Percentiles rank a stretch among this genome's conserved stretches.
Conservation (phyloP, 2,113 vertebrate species). For the Chloropsis hardwickii region DNA sequence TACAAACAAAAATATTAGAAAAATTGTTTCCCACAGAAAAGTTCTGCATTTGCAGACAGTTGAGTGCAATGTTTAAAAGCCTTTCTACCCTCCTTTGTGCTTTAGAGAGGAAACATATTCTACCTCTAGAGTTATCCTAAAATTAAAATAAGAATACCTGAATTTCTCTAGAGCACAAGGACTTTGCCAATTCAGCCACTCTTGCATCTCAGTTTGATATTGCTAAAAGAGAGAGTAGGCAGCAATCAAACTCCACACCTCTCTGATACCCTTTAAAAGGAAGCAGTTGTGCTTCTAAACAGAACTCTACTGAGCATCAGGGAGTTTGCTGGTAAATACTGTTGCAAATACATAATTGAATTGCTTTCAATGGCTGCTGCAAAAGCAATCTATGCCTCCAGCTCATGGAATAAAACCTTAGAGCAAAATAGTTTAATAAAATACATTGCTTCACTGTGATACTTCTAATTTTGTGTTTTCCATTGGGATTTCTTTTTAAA, state of each 20-base stretch:
- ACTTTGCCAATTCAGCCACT: background rate
- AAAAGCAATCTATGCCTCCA: background rate
- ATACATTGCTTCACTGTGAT: background rate
- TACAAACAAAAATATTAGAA: background rate
- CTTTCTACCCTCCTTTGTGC: background rate
- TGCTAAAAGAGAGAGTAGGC: background rate
- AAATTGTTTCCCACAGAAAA: background rate
- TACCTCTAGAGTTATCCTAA: background rate
- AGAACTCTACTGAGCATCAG: background rate
- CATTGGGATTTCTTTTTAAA: background rate
- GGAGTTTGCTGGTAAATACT: background rate
- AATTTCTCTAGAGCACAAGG: background rate
- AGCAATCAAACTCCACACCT: background rate
- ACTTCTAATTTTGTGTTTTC: background rate
- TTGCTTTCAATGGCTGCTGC: background rate
- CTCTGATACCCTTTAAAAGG: background rate
- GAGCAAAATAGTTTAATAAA: background rate
- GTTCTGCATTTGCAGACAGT: background rate
- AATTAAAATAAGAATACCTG: background rate
- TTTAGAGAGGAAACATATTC: background rate
- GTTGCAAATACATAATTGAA: background rate
- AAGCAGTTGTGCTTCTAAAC: background rate
- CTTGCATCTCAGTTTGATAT: background rate
- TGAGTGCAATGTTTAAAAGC: background rate
- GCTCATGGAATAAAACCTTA: background rate